Evolutionary conservation across 2,888 invertebrate genomes (phyloP), one percentile per base, ranked within the genome.

Genomic region (Troides helena): DNA sequence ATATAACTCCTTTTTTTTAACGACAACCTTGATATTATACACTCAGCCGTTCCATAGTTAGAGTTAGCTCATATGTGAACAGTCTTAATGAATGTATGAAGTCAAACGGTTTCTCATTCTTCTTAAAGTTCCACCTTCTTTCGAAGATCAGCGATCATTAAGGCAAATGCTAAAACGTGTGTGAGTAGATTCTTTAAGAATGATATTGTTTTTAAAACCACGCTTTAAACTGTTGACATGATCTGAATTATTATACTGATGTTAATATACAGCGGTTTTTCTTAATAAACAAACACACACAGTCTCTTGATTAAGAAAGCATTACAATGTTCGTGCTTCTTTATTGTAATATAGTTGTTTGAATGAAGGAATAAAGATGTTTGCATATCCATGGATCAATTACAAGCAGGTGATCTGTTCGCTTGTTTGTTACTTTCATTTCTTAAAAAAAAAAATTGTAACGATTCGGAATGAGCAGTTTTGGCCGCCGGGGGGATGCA

Each of bases 401-500:
- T 58, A 23, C 57, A 14, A 10, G 23, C 57, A 58, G 57, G 57
- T 58, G 57, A 23, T n/a, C 57, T n/a, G 23, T 14, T 12, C 57
- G 57, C 23, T 58, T 25, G 57, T 58, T 58, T 58, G 57, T 58
- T n/a, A 23, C 57, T 25, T 58, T 58, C 53, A 23, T 58, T 58
- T 58, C 23, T 25, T 23, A 8, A 57, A 57, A 57, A n/a, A 23
- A n/a, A 14, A 58, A 57, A 57, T 8, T 1, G 21, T 58, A 23
- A 58, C 23, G 57, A 23, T 18, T 12, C 58, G 57, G 57, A 58
- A 39, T 58, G 65, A 58, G n/a, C 65, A 23, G 57, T 30, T 46
- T 46, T 30, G 56, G 36, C 39, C 17, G 53, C 57, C 18, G 50
- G 30, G 46, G 50, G 75, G 62, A 67, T 46, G 36, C 61, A 70